Evolutionary conservation across 2,888 invertebrate species (phyloP).

Genomic region (Apocheima hispidaria): DNA sequence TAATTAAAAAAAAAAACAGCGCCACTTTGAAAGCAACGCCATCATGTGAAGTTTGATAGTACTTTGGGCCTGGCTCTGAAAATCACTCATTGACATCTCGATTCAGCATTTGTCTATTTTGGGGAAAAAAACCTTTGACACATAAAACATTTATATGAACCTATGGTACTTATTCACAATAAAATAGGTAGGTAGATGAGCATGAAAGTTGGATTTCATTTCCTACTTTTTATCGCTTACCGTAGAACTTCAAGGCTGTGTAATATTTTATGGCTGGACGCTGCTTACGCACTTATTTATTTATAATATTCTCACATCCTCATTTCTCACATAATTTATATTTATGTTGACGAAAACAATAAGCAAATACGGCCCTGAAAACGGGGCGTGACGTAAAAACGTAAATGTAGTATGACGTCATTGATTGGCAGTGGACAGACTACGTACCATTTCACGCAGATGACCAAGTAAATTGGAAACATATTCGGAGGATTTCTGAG

Average conservation of each 20-base stretch:
- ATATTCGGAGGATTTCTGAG: background rate
- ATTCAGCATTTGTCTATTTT: too few relatives aligned
- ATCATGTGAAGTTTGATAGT: too few relatives aligned
- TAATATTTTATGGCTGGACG: constrained; percentile 14
- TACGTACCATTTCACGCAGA: constrained; percentile 64
- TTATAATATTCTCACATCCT: constrained; percentile 40
- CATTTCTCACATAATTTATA: constrained; percentile 58
- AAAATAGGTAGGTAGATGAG: too few relatives aligned
- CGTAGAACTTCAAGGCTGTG: constrained; percentile 12
- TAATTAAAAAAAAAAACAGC: too few relatives aligned
- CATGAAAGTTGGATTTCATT: background rate
- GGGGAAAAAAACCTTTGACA: too few relatives aligned
- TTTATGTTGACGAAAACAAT: constrained; percentile 69
- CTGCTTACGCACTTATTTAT: constrained; percentile 48
- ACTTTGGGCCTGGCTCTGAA: too few relatives aligned
- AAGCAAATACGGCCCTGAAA: constrained; percentile 80
- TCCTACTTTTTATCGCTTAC: background rate
- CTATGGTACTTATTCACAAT: too few relatives aligned
- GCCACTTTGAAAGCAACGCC: too few relatives aligned
- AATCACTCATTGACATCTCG: too few relatives aligned
- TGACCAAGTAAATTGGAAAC: background rate
- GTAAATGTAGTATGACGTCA: constrained; percentile 76
- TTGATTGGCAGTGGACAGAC: constrained; percentile 56
- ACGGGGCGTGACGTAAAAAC: constrained; percentile 83
- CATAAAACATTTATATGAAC: too few relatives aligned